Percentiles rank a stretch among this genome's conserved stretches.
Evolutionary conservation across 37 sponge, comb jelly and placozoan species (phyloP).

Genomic region (Halisarca cf. caerulea): DNA sequence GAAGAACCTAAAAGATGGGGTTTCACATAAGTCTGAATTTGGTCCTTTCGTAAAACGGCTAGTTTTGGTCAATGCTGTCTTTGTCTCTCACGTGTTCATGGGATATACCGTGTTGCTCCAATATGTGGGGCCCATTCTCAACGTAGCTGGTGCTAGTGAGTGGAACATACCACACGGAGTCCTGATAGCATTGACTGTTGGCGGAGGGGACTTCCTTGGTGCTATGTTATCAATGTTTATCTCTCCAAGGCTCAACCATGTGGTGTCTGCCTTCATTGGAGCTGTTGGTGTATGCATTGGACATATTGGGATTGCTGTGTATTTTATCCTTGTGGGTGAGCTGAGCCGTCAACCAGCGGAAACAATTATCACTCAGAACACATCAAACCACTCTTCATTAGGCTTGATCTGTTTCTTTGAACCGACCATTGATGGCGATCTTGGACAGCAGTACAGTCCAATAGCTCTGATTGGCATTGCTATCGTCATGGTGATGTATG

Average conservation of each 20-base stretch:
- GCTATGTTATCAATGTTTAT: not conserved
- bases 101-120: not conserved
- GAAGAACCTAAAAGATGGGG: too few relatives aligned
- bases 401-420: not conserved
- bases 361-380: too few relatives aligned
- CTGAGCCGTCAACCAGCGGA: not conserved
- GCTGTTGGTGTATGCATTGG: not conserved
- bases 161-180: not conserved
- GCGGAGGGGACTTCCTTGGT: not conserved
- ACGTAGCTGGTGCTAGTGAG: not conserved
- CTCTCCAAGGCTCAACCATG: not conserved
- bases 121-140: not conserved
- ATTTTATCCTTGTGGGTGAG: not conserved
- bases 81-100: not conserved
- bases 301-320: not conserved
- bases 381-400: not conserved
- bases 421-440: not conserved
- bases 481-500: not conserved
- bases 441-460: constrained; percentile 2
- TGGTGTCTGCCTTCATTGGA: not conserved
- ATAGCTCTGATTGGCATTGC: not conserved
- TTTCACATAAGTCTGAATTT: too few relatives aligned
- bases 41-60: too few relatives aligned
- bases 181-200: not conserved
- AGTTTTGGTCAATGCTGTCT: too few relatives aligned